A percentile compares a stretch with the other conserved stretches of the same genome.
Evolutionary conservation across 2,113 vertebrate genomes (phyloP).

Genomic region (Meleagris gallopavo): DNA sequence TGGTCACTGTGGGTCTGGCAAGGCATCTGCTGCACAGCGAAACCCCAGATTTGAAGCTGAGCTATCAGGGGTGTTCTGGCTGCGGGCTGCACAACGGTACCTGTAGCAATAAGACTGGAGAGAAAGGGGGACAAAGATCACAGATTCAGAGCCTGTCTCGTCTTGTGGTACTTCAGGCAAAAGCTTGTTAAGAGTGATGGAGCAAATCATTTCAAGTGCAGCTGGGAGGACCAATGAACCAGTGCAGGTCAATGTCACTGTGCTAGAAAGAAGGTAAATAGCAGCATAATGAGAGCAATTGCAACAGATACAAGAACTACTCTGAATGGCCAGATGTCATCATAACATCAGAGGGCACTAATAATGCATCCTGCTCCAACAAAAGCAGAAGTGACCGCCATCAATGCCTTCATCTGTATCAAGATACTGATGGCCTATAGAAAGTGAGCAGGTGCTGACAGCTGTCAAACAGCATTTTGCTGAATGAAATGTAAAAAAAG

Average conservation of each 20-base stretch:
- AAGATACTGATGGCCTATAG: rapidly evolving
- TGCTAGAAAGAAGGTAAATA: not conserved
- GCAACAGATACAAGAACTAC: not conserved
- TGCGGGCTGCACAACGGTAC: slow-evolving; percentile 95
- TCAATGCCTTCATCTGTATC: not conserved
- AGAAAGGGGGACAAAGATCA: not conserved
- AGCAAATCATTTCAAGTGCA: not conserved
- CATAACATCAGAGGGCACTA: not conserved
- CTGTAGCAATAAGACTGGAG: slow-evolving; percentile 95
- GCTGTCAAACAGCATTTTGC: not conserved
- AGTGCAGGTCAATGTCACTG: rapidly evolving
- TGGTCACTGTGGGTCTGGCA: not conserved
- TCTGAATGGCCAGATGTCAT: not conserved
- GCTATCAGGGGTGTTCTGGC: slow-evolving; percentile 96
- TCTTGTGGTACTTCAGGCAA: slow-evolving; percentile 1
- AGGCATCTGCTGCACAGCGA: slow-evolving; percentile 84
- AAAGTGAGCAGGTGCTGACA: not conserved
- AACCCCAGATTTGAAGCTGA: slow-evolving; percentile 96
- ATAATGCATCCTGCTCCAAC: rapidly evolving
- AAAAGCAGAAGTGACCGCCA: rapidly evolving
- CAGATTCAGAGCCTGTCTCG: not conserved
- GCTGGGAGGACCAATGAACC: rapidly evolving
- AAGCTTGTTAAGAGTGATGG: slow-evolving; percentile 44
- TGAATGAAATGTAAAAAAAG: not conserved
- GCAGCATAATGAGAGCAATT: not conserved